phyloP scores from a whole-genome alignment of 2,113 vertebrate genomes.

The Atlantisia rogersi region DNA sequence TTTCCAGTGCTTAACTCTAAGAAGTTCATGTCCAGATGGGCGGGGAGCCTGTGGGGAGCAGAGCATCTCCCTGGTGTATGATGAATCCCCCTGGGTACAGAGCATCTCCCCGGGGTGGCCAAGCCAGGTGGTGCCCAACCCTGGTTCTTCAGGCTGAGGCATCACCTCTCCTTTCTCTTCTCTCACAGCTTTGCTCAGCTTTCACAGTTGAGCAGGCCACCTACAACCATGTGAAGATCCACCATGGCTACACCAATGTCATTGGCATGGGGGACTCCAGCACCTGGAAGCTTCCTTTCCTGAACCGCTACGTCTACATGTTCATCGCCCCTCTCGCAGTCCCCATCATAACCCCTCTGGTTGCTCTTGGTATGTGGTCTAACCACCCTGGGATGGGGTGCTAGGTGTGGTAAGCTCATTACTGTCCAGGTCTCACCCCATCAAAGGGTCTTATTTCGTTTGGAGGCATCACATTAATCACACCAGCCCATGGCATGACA shows the following conservation, averaged over 20 bases:
- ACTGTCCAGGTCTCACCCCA: not conserved
- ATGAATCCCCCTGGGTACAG: not conserved
- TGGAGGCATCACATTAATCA: not conserved
- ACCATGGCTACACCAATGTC: slow-evolving; percentile 91
- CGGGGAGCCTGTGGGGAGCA: not conserved
- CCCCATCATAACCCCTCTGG: slow-evolving; percentile 87
- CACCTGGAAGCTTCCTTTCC: slow-evolving; percentile 86
- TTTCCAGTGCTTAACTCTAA: not conserved
- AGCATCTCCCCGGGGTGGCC: not conserved
- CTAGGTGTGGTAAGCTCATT: not conserved
- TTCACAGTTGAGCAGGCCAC: slow-evolving; percentile 81
- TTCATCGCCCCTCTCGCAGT: slow-evolving; percentile 85
- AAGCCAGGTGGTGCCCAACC: not conserved
- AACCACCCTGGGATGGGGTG: not conserved
- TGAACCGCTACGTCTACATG: slow-evolving; percentile 87
- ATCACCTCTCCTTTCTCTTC: not conserved
- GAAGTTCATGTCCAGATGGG: not conserved
- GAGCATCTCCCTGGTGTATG: not conserved
- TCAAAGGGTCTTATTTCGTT: not conserved
- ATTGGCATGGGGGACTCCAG: slow-evolving; percentile 93
- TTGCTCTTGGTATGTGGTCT: slow-evolving; percentile 82
- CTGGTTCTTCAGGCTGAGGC: too few species aligned
- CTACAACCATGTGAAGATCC: slow-evolving; percentile 88
- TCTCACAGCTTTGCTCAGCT: slow-evolving; percentile 84
- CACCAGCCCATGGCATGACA: not conserved